phyloP scores from a whole-genome alignment of 2,888 invertebrate species.

The Pyrochroa serraticornis region DNA sequence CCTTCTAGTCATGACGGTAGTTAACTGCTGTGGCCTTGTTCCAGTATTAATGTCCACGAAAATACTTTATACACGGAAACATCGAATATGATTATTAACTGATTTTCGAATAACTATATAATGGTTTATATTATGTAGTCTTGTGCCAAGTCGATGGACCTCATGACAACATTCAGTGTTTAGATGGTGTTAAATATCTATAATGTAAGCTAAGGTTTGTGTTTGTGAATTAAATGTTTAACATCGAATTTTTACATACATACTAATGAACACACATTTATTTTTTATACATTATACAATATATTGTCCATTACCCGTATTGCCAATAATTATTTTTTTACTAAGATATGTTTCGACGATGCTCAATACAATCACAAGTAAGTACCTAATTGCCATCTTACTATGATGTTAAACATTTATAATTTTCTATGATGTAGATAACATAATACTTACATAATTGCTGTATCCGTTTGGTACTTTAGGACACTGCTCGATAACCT shows the following conservation, averaged over 20 bases:
- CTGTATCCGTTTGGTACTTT: constrained; percentile 26
- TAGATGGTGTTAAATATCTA: constrained; percentile 42
- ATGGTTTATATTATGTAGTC: constrained; percentile 46
- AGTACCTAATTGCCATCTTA: constrained; percentile 43
- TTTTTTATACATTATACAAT: constrained; percentile 51
- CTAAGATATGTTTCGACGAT: constrained; percentile 34
- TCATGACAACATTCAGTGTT: constrained; percentile 57
- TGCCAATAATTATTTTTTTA: constrained; percentile 33
- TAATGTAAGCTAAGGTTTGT: constrained; percentile 21
- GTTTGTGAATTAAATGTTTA: constrained; percentile 51
- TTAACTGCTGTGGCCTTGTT: constrained; percentile 42
- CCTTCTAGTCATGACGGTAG: constrained; percentile 55
- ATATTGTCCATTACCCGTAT: constrained; percentile 25
- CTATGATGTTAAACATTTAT: constrained; percentile 55
- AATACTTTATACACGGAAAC: constrained; percentile 31
- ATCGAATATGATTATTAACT: constrained; percentile 36
- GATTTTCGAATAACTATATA: constrained; percentile 11
- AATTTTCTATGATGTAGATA: constrained; percentile 32
- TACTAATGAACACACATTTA: constrained; percentile 38
- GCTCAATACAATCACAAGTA: constrained; percentile 49
- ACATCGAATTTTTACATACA: constrained; percentile 53
- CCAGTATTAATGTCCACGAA: constrained; percentile 33
- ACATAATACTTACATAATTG: constrained; percentile 15
- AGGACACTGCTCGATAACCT: constrained; percentile 30
- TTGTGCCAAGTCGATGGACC: constrained; percentile 83